phyloP scores from a whole-genome alignment of 2,888 invertebrate species.

The Noctuana brunneofusca region DNA sequence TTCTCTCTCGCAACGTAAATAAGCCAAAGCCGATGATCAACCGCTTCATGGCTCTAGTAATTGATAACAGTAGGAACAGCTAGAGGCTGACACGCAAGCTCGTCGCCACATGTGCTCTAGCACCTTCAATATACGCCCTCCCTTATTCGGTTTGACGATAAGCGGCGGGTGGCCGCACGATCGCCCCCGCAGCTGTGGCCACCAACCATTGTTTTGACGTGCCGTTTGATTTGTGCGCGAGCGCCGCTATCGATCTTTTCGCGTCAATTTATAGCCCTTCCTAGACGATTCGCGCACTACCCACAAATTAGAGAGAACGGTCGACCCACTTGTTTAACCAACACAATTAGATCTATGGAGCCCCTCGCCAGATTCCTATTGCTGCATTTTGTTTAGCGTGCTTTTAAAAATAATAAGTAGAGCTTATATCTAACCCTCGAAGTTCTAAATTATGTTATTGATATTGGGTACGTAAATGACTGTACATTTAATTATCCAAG shows the following conservation, averaged over 20 bases:
- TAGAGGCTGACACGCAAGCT: slow-evolving; percentile 14
- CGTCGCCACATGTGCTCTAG: slow-evolving; percentile 13
- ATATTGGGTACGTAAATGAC: background rate
- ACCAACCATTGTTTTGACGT: slow-evolving; percentile 69
- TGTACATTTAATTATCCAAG: slow-evolving; percentile 13
- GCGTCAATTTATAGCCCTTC: slow-evolving; percentile 71
- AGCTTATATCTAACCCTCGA: background rate
- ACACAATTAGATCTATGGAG: slow-evolving; percentile 49
- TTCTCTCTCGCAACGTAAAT: background rate
- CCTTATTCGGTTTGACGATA: slow-evolving; percentile 51
- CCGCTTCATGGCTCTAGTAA: background rate
- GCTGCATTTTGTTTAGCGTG: background rate
- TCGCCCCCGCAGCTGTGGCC: slow-evolving; percentile 69
- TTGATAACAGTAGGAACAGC: background rate
- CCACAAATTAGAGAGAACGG: slow-evolving; percentile 64
- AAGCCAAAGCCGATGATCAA: background rate
- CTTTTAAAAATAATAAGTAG: background rate
- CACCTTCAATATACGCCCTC: slow-evolving; percentile 34
- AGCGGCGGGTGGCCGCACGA: slow-evolving; percentile 67
- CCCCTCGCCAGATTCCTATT: slow-evolving; percentile 7
- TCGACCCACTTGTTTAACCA: slow-evolving; percentile 56
- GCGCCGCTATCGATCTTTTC: slow-evolving; percentile 65
- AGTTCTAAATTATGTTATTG: background rate
- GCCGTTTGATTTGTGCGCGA: slow-evolving; percentile 74
- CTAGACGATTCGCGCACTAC: slow-evolving; percentile 54